A percentile compares a stretch with the other conserved stretches of the same genome.
These are phyloP conservation scores for Picus viridis DNA, from an alignment of 2,797 vertebrate species.

Conservation along the genomic window DNA sequence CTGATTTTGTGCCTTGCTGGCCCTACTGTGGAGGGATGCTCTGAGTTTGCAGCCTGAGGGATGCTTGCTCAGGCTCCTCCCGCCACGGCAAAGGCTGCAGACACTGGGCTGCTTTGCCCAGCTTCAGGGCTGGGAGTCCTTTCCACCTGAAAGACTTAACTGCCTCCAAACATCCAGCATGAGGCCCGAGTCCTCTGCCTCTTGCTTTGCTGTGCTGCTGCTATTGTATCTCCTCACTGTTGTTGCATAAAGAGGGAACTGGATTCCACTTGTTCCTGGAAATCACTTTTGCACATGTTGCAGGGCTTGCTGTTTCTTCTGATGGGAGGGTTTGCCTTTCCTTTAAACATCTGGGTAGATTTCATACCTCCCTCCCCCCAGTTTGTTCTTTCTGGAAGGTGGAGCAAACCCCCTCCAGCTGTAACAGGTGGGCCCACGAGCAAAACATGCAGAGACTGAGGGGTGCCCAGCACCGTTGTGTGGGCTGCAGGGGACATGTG, in stretches of 20 bases:
- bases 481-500: background rate
- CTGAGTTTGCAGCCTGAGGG: background rate
- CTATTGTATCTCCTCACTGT: background rate
- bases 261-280: conserved; percentile 43
- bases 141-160: background rate
- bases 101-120: background rate
- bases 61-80: background rate
- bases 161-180: background rate
- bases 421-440: conserved; percentile 10
- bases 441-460: background rate
- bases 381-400: background rate
- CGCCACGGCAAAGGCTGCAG: background rate
- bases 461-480: background rate
- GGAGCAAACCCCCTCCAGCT: conserved; percentile 36
- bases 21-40: background rate
- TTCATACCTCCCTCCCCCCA: background rate
- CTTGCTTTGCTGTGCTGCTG: background rate
- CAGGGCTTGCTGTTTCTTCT: background rate
- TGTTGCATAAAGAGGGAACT: background rate
- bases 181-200: background rate
- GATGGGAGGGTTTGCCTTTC: background rate
- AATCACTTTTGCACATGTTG: conserved; percentile 52
- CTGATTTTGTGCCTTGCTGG: background rate
- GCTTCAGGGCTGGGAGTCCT: background rate
- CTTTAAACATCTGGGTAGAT: conserved; percentile 14